Conservation (phyloP, 2,797 vertebrate species). For the Acanthurus leucopareius region DNA sequence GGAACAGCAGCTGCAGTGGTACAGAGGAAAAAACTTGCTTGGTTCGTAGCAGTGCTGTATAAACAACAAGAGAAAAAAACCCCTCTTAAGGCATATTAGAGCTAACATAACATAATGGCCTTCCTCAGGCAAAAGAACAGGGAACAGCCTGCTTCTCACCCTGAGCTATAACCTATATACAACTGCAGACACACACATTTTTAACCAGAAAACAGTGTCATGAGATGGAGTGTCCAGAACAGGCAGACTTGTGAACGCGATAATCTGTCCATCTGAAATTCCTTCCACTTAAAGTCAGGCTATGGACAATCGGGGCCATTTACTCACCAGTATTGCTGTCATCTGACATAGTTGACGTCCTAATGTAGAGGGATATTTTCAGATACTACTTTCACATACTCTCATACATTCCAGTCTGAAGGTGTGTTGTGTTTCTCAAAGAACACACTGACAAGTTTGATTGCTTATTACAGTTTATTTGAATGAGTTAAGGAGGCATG, state of each 20-base stretch:
- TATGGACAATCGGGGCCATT: slow-evolving; percentile 81
- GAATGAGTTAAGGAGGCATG: slow-evolving; percentile 45
- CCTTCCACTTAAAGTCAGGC: slow-evolving; percentile 80
- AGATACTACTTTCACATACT: slow-evolving; percentile 59
- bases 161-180: slow-evolving; percentile 69
- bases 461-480: slow-evolving; percentile 21
- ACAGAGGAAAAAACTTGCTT: slow-evolving; percentile 59
- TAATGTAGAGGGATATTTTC: slow-evolving; percentile 73
- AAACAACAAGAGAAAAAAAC: slow-evolving; percentile 62
- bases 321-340: slow-evolving; percentile 76
- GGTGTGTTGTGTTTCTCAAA: slow-evolving; percentile 60
- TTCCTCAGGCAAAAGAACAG: slow-evolving; percentile 56
- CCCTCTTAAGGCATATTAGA: neutral
- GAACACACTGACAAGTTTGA: slow-evolving; percentile 22
- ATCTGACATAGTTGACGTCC: slow-evolving; percentile 78
- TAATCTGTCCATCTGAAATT: slow-evolving; percentile 82
- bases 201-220: slow-evolving; percentile 68
- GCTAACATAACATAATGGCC: slow-evolving; percentile 48
- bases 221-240: slow-evolving; percentile 72
- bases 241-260: slow-evolving; percentile 74
- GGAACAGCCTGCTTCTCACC: slow-evolving; percentile 59
- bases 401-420: slow-evolving; percentile 57
- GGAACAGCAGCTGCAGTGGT: slow-evolving; percentile 73
- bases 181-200: slow-evolving; percentile 36
- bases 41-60: slow-evolving; percentile 69